A percentile compares a stretch with the other conserved stretches of the same genome.
Conservation (phyloP, 1,140 invertebrate genomes). For the Listronotus oregonensis region DNA sequence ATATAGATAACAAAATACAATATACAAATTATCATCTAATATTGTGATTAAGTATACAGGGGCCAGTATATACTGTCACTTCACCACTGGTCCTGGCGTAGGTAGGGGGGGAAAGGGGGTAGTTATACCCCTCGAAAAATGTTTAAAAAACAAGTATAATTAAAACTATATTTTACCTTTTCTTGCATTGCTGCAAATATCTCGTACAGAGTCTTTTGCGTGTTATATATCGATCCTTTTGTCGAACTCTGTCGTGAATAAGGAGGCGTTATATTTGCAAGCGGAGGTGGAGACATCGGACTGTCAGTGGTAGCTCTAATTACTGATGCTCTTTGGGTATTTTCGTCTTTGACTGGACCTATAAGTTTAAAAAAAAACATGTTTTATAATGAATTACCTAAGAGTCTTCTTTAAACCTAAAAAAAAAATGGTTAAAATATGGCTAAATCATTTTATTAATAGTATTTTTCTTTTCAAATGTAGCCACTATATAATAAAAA, state of each 20-base stretch:
- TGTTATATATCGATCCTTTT: constrained; percentile 46
- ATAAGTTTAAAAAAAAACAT: constrained; percentile 21
- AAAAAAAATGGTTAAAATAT: too few relatives aligned
- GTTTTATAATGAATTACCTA: background rate
- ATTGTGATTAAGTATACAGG: too few relatives aligned
- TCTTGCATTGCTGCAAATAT: constrained; percentile 63
- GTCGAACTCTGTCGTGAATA: constrained; percentile 37
- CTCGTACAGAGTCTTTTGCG: constrained; percentile 67
- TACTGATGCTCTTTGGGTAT: constrained; percentile 66
- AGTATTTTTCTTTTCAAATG: too few relatives aligned
- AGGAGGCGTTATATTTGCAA: constrained; percentile 51
- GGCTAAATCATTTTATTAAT: too few relatives aligned
- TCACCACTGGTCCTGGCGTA: too few relatives aligned
- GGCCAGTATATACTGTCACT: too few relatives aligned
- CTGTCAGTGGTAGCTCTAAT: constrained; percentile 82
- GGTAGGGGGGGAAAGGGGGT: too few relatives aligned
- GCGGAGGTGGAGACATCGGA: constrained; percentile 74
- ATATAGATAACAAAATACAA: too few relatives aligned
- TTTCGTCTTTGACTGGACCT: constrained; percentile 45
- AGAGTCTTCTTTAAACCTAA: background rate
- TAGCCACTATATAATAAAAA: too few relatives aligned
- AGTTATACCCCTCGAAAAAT: too few relatives aligned
- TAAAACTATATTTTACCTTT: constrained; percentile 48
- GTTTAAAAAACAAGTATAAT: too few relatives aligned
- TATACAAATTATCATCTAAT: too few relatives aligned